Evolutionary conservation across 2,797 vertebrate species (phyloP).

Genomic region (Distichodus sexfasciatus): DNA sequence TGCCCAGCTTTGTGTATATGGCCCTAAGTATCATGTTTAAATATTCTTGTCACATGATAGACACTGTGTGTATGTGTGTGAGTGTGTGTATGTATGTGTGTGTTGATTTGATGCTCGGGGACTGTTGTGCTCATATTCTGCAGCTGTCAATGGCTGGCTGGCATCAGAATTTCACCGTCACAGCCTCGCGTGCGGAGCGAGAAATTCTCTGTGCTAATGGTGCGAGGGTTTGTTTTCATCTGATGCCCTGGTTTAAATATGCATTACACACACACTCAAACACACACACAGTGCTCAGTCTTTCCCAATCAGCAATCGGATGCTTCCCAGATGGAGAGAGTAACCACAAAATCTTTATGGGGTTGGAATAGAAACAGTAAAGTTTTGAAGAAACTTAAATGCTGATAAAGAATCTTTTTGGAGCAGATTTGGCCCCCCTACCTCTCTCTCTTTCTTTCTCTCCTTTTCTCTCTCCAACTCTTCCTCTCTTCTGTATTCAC

Average conservation of each 20-base stretch:
- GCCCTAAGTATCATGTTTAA: constrained; percentile 65
- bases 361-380: neutral
- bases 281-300: constrained; percentile 13
- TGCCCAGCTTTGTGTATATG: constrained; percentile 53
- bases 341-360: constrained; percentile 16
- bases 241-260: constrained; percentile 74
- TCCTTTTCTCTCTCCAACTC: neutral
- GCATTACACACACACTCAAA: constrained; percentile 53
- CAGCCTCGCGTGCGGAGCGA: constrained; percentile 67
- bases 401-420: neutral
- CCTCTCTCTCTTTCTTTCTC: neutral
- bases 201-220: constrained; percentile 71
- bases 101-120: constrained; percentile 57
- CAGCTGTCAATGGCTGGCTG: constrained; percentile 68
- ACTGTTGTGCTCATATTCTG: constrained; percentile 64
- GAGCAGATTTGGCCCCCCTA: neutral
- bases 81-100: neutral
- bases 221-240: constrained; percentile 75
- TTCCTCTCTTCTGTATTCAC: neutral
- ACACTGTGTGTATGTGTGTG: constrained; percentile 42
- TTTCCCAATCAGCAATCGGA: neutral
- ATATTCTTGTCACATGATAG: constrained; percentile 53
- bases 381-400: neutral
- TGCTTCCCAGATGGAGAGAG: constrained; percentile 26
- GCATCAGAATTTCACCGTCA: constrained; percentile 26